Base-by-base conservation (phyloP, 2,888 invertebrate species). In the Netelia virgata region DNA sequence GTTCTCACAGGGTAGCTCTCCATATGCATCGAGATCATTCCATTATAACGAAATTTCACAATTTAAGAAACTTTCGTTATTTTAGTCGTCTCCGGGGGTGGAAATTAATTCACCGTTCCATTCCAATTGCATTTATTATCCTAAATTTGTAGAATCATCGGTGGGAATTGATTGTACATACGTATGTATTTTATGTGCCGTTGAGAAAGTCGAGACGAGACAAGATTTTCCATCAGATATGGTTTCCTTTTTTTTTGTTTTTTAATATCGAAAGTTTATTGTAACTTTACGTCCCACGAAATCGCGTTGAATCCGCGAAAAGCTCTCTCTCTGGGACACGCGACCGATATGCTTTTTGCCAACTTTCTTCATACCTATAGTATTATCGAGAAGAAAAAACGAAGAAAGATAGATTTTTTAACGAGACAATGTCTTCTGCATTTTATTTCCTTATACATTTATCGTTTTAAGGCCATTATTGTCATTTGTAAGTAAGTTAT, bases 121-220 rank as follows among this genome's bases (percentile, higher is more conserved):
- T 87, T 87, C 87, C 87, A 83, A 82, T 77, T 78, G 87, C 86
- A 86, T 87, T 87, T 87, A 83, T 85, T 79, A 66, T 80, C 61
- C 47, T 57, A 69, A 76, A 69, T 79, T 84, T 20, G 57, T 70
- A 80, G 57, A 47, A 64, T 75, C 43, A 23, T 50, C 28, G 53
- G 72, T 70, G 73, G 28, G 11, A 53, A 73, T 75, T 68, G 10
- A 36, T 76, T 41, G 41, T 64, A 69, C 6, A 61, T 53, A 20
- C 14, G 43, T 28, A 28, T 28, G 28, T 5, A 28, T 28, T 28
- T 28, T 28, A 28, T 5, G 28, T 28, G 5, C 28, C 6, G 28
- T 28, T 28, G 0, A 3, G 5, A 28, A 55, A 68, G 69, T 69
- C 23, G 41, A 55, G 43, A 16, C 23, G 41, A 55, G 43, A 16